Evolutionary conservation across 1,140 invertebrate genomes (phyloP).

Genomic region (Telenomus remus): DNA sequence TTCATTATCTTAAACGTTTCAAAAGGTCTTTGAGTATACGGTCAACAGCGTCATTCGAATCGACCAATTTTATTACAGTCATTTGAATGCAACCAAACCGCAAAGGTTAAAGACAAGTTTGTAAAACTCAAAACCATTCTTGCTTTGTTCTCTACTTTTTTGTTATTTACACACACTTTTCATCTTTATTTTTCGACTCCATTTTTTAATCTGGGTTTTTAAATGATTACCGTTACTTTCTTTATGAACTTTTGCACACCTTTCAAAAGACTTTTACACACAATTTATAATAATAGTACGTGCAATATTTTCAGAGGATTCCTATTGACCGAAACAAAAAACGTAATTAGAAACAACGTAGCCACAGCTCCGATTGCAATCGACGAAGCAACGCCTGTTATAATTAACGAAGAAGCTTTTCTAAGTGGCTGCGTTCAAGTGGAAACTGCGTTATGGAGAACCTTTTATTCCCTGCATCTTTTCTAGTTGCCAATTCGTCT

Average conservation of each 20-base stretch:
- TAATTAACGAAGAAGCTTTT: slow-evolving; percentile 59
- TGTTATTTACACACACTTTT: too few species aligned
- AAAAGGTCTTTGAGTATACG: too few species aligned
- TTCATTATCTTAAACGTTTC: too few species aligned
- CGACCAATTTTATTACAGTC: too few species aligned
- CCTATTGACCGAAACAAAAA: slow-evolving; percentile 38
- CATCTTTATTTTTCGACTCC: too few species aligned
- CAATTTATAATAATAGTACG: slow-evolving; percentile 41
- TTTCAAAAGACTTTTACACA: slow-evolving; percentile 4
- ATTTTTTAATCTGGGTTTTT: not conserved
- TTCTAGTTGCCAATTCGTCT: too few species aligned
- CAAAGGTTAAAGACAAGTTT: too few species aligned
- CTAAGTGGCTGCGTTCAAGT: slow-evolving; percentile 34
- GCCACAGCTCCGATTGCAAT: slow-evolving; percentile 18
- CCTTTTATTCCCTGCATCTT: too few species aligned
- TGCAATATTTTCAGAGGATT: slow-evolving; percentile 44
- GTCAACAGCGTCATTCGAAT: too few species aligned
- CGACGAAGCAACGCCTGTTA: slow-evolving; percentile 51
- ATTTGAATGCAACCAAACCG: too few species aligned
- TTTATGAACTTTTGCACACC: slow-evolving; percentile 25
- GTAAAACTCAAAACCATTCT: not conserved
- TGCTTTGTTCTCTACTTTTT: not conserved
- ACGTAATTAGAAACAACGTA: slow-evolving; percentile 44
- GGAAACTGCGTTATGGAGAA: too few species aligned
- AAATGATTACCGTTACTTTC: slow-evolving; percentile 6